Evolutionary conservation across 2,113 vertebrate genomes (phyloP).

Genomic region (Thomomys bottae): DNA sequence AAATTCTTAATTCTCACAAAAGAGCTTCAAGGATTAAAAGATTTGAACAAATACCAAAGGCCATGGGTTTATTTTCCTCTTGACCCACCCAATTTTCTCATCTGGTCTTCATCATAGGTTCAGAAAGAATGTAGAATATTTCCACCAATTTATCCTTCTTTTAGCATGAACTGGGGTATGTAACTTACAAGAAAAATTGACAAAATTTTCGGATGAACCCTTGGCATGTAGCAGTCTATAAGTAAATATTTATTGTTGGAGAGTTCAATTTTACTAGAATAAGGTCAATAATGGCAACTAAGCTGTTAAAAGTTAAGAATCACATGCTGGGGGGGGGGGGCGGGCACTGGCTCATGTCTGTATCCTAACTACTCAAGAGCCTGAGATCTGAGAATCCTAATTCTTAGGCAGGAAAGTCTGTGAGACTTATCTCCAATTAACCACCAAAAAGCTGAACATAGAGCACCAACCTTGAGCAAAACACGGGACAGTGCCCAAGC

Average conservation of each 20-base stretch:
- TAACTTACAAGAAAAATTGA: not conserved
- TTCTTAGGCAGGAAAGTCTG: no score
- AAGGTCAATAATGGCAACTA: not conserved
- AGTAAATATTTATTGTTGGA: not conserved
- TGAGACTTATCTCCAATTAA: no score
- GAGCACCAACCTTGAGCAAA: no score
- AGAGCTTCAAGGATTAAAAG: constrained; percentile 60
- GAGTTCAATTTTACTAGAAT: not conserved
- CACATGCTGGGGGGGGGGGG: no score
- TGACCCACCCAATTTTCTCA: constrained; percentile 57
- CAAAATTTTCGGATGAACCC: constrained; percentile 12
- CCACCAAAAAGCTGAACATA: no score
- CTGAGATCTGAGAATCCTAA: no score
- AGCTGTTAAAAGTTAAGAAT: constrained; percentile 9
- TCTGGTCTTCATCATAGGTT: constrained; percentile 59
- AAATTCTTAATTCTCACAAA: constrained; percentile 52
- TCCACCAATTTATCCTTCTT: constrained; percentile 38
- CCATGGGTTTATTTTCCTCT: constrained; percentile 61
- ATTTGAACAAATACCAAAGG: constrained; percentile 60
- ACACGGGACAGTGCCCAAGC: no score
- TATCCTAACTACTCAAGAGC: no score
- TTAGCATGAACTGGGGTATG: not conserved
- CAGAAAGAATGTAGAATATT: not conserved
- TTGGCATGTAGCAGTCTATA: not conserved
- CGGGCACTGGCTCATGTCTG: no score